Percentiles rank a stretch among this genome's conserved stretches.
These are phyloP conservation scores for Pangasius macronema DNA, from an alignment of 2,797 vertebrate species.

Conservation along the genomic window DNA sequence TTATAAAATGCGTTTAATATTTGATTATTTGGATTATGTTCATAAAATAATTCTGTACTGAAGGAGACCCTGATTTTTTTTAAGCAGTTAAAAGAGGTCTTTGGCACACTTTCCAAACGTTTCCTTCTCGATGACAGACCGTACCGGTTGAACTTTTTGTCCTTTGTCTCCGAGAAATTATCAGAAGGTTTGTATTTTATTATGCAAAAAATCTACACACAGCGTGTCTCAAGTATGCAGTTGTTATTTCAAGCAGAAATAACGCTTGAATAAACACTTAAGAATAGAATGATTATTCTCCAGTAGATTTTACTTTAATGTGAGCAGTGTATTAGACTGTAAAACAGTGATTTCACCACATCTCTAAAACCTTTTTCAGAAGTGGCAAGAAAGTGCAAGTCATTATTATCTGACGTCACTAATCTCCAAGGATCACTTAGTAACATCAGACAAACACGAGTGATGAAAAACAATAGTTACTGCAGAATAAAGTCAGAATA, in stretches of 20 bases:
- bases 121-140: no score
- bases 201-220: background rate
- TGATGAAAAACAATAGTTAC: background rate
- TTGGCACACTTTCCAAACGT: no score
- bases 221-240: background rate
- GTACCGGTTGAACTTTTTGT: no score
- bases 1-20: background rate
- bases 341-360: background rate
- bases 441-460: background rate
- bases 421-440: background rate
- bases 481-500: background rate
- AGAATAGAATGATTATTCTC: background rate
- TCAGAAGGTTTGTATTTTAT: background rate
- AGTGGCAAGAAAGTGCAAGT: slow-evolving; percentile 32
- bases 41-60: background rate
- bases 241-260: background rate
- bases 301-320: background rate
- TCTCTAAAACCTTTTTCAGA: background rate
- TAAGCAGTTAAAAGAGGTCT: background rate
- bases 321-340: background rate
- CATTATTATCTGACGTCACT: slow-evolving; percentile 31
- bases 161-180: no score
- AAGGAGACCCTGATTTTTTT: background rate
- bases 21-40: background rate
- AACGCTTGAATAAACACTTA: no score